Percentiles rank a stretch among this genome's conserved stretches.
Evolutionary conservation across 2,797 vertebrate genomes (phyloP).

Genomic region (Lophius americanus): DNA sequence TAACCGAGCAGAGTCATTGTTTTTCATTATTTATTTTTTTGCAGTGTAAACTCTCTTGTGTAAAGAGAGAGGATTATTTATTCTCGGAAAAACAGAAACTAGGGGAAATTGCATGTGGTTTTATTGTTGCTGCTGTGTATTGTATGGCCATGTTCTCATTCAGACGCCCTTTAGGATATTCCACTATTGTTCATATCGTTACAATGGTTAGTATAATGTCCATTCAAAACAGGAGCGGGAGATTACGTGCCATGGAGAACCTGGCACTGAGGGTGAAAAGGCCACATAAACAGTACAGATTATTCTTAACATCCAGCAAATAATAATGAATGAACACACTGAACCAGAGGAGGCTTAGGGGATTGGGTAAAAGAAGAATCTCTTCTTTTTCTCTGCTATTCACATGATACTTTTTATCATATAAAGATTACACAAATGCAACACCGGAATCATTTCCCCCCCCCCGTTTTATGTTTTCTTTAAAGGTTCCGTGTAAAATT

Average conservation of each 20-base stretch:
- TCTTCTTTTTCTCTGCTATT: not conserved
- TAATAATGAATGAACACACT: slow-evolving; percentile 9
- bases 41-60: slow-evolving; percentile 17
- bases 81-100: slow-evolving; percentile 55
- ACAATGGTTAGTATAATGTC: slow-evolving; percentile 70
- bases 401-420: not conserved
- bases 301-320: slow-evolving; percentile 1
- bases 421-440: too few relatives aligned
- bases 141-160: slow-evolving; percentile 66
- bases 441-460: too few relatives aligned
- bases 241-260: slow-evolving; percentile 64
- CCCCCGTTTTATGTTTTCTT: too few relatives aligned
- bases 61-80: slow-evolving; percentile 69
- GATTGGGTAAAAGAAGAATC: not conserved
- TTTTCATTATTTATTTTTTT: too few relatives aligned
- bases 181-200: slow-evolving; percentile 60
- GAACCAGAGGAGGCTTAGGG: not conserved
- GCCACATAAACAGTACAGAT: slow-evolving; percentile 35
- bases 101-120: slow-evolving; percentile 68
- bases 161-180: slow-evolving; percentile 51
- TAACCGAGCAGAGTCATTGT: too few relatives aligned
- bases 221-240: slow-evolving; percentile 53
- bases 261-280: slow-evolving; percentile 66
- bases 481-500: too few relatives aligned
- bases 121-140: slow-evolving; percentile 78